Base-by-base conservation (phyloP, 2,888 invertebrate genomes). In the Ephialtes manifestator region DNA sequence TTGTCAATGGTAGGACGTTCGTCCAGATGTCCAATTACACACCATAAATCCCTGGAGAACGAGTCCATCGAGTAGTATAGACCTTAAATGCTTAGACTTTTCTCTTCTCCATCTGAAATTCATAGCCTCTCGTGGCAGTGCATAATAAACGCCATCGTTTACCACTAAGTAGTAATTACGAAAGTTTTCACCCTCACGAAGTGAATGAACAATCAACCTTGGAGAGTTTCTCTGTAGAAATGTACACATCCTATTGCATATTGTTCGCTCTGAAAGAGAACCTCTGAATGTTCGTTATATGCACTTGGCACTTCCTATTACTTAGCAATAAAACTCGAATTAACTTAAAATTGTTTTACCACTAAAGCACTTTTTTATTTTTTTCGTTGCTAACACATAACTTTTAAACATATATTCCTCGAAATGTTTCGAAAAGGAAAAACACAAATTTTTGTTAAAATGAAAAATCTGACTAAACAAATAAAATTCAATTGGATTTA, bases 31-130 rank as follows among this genome's bases (percentile, higher is more conserved):
- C 58, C 58, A 58, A 58, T 58, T 28, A 58, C 28, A 28, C 28
- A 10, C 28, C 58, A 58, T 28, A 28, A 58, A 28, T 28, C 28
- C 28, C 28, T 15, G 15, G 28, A 28, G 58, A 55, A 0, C 15
- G 24, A 55, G n/a, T 7, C 24, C 35, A 51, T 10, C 67, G 4
- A 67, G 76, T 43, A 67, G 65, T 55, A 35, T 35, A 13, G 76
- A 7, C 67, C 76, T 53, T 58, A 24, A 18, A 48, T 77, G 31
- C 46, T 78, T 46, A 31, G 68, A 35, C 51, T 18, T 28, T 28
- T 58, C 58, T 28, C 10, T 13, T 10, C 4, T 1, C 0, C 58
- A 58, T 58, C n/a, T 28, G 28, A 20, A 20, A 20, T 55, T 24
- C 10, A 55, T 55, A 20, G 10, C 58, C 4, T 28, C 4, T 58